phyloP scores from a whole-genome alignment of 2,888 invertebrate species.

The Lepidocyrtoides sp. region DNA sequence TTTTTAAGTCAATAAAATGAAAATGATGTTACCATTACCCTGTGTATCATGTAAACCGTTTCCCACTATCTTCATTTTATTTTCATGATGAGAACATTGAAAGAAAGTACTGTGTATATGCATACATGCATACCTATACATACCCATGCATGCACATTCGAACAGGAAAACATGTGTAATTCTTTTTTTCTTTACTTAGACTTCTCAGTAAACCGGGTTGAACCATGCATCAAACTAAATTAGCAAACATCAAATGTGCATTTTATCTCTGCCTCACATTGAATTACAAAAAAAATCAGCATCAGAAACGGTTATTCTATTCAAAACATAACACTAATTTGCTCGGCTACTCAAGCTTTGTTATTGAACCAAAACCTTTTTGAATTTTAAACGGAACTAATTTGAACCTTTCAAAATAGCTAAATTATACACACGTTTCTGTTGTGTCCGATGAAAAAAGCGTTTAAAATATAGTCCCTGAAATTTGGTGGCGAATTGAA shows the following conservation, averaged over 20 bases:
- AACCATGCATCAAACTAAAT: slow-evolving; percentile 2
- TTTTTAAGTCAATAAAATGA: slow-evolving; percentile 6
- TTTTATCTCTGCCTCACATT: background rate
- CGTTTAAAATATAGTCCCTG: no score
- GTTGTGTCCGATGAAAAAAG: background rate
- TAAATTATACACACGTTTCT: background rate
- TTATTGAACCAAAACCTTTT: slow-evolving; percentile 16
- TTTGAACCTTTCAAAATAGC: background rate
- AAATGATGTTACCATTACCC: background rate
- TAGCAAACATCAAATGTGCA: background rate
- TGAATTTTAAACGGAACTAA: slow-evolving; percentile 29
- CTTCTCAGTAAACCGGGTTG: background rate
- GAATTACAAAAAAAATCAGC: background rate
- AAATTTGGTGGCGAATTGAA: no score
- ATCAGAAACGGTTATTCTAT: slow-evolving; percentile 37
- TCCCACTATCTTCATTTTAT: background rate
- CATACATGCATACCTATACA: no score
- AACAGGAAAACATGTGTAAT: background rate
- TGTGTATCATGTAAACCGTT: background rate
- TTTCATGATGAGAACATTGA: background rate
- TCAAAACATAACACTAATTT: background rate
- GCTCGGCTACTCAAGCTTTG: background rate
- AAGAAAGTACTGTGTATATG: background rate
- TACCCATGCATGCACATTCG: background rate
- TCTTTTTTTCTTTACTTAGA: background rate